A percentile compares a stretch with the other conserved stretches of the same genome.
Conservation (phyloP, 2,797 vertebrate genomes). For the Buphagus erythrorhynchus region DNA sequence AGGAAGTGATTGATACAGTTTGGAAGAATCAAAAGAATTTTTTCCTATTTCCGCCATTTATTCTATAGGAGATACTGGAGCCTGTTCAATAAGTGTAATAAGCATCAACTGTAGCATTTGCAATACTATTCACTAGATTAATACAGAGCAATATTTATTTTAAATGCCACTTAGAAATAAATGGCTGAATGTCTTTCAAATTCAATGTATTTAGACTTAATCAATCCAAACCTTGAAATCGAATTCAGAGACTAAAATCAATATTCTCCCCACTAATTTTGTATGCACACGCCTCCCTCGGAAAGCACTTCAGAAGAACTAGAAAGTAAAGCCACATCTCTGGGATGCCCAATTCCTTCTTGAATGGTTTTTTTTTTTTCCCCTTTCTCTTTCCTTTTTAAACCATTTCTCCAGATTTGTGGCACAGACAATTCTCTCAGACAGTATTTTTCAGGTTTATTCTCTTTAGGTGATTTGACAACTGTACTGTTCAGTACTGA, state of each 20-base stretch:
- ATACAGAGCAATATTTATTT: conserved; percentile 73
- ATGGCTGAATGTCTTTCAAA: conserved; percentile 73
- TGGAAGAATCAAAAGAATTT: conserved; percentile 72
- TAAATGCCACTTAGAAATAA: conserved; percentile 75
- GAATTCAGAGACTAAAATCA: conserved; percentile 74
- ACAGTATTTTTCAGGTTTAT: background rate
- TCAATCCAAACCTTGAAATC: conserved; percentile 75
- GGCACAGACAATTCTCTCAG: background rate
- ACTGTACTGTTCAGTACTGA: background rate
- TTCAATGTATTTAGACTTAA: conserved; percentile 57
- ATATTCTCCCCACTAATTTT: conserved; percentile 63
- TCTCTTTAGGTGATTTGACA: conserved; percentile 20
- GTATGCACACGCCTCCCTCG: background rate
- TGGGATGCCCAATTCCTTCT: background rate
- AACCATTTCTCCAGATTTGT: background rate
- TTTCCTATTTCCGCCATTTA: conserved; percentile 67
- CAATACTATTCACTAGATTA: conserved; percentile 75
- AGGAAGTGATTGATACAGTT: conserved; percentile 58
- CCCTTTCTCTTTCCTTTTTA: background rate
- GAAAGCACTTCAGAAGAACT: conserved; percentile 38
- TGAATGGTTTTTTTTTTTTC: background rate
- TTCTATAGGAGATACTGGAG: conserved; percentile 71
- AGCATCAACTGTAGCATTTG: conserved; percentile 78
- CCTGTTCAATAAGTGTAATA: conserved; percentile 76
- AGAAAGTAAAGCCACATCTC: background rate